A percentile compares a stretch with the other conserved stretches of the same genome.
These are phyloP conservation scores for Steatornis caripensis DNA, from an alignment of 2,113 vertebrate genomes.

Conservation along the genomic window DNA sequence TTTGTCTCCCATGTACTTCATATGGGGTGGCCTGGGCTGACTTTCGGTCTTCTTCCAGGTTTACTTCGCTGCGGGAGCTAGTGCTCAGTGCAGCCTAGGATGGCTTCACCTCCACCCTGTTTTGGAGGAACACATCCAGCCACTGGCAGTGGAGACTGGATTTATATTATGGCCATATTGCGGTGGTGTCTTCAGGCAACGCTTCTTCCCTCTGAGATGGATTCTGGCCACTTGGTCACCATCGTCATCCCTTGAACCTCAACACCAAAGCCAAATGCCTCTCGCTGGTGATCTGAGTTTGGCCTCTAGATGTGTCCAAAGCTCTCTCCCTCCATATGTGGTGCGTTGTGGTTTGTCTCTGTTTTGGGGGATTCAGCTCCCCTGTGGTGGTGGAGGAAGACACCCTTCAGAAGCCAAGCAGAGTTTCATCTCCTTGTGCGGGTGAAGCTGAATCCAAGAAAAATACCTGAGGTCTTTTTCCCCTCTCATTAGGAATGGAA, in stretches of 20 bases:
- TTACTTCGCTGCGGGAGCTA: neutral
- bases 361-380: neutral
- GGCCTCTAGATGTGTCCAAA: neutral
- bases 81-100: accelerated
- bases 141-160: neutral
- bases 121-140: neutral
- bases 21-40: neutral
- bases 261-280: neutral
- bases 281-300: neutral
- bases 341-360: accelerated
- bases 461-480: neutral
- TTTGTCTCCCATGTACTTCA: accelerated
- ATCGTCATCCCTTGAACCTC: neutral
- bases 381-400: accelerated
- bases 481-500: slow-evolving; percentile 46
- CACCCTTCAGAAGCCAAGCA: neutral
- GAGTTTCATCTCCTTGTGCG: neutral
- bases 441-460: neutral
- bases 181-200: neutral
- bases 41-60: neutral
- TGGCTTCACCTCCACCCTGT: neutral
- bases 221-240: neutral
- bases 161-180: neutral
- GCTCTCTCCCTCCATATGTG: neutral
- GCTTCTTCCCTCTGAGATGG: neutral